Evolutionary conservation across 2,888 invertebrate genomes (phyloP), one percentile per base, ranked within the genome.

Genomic region (Phasia obesa): DNA sequence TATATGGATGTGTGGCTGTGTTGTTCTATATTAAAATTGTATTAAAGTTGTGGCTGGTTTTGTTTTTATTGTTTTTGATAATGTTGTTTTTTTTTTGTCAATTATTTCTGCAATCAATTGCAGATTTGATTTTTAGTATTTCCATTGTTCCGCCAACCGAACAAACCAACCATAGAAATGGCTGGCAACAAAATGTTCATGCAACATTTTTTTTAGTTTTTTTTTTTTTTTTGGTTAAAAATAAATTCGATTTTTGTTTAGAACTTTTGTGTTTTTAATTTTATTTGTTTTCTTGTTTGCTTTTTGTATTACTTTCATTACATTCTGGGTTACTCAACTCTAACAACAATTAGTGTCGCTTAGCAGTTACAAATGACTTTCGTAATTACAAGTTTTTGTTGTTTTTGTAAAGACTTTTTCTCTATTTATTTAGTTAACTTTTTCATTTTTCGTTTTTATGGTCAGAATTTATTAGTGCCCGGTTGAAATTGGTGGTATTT

Each of bases 21-120:
- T 74, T 44, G 23, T 47, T 4, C 25, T 57, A 1, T 51, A 49
- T 38, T 65, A 65, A 75, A 67, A 59, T 53, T 38, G 38, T n/a
- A 35, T 31, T 23, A 44, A 77, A 67, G 25, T 74, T 44, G 55
- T 74, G 47, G 57, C 15, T 25, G 31, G 21, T 31, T 9, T 25
- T 51, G 44, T 59, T 64, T 69, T 27, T 71, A 27, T 47, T 47
- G 35, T 38, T 42, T 60, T 44, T 47, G 2, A 2, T 7, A 42
- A 44, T 57, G 15, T 19, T 42, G 17, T 13, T 6, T 49, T 62
- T 51, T 65, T 78, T 82, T 78, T 65, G 82, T 69, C 78, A 78
- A 74, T 82, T 82, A 78, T 64, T 82, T 80, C 69, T 78, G 67
- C 81, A 71, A 76, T 81, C 81, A 76, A 81, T 76, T 81, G 78